A percentile compares a stretch with the other conserved stretches of the same genome.
These are phyloP conservation scores for Steinernema feltiae DNA, from an alignment of 1,140 invertebrate genomes.

Conservation along the genomic window DNA sequence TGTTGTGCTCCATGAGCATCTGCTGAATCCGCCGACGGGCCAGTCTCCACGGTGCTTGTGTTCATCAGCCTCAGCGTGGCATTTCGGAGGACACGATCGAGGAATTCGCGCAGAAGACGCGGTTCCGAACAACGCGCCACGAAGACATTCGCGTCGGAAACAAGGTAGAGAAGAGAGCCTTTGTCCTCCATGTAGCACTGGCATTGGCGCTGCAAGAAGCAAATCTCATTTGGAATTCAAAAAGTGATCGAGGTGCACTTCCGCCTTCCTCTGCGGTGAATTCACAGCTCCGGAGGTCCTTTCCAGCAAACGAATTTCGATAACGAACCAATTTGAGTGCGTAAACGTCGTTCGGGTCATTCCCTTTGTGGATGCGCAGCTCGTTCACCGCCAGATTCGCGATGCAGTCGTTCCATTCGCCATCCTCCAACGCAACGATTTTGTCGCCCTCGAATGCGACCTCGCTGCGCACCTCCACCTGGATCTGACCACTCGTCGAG, in stretches of 20 bases:
- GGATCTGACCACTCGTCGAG: not conserved
- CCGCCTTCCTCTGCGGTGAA: not conserved
- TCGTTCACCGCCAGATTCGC: not conserved
- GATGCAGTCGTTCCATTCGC: not conserved
- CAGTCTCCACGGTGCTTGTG: not conserved
- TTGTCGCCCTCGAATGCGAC: not conserved
- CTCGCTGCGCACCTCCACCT: not conserved
- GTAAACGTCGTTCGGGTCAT: slow-evolving; percentile 5
- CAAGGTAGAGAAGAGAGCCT: not conserved
- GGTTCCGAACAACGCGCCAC: not conserved
- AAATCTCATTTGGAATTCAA: too few species aligned
- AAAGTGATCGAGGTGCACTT: too few species aligned
- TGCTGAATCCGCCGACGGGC: not conserved
- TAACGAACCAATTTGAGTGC: not conserved
- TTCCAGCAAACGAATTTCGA: not conserved
- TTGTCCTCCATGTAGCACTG: slow-evolving; percentile 4
- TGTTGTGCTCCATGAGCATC: not conserved
- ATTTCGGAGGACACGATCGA: not conserved
- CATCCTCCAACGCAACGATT: not conserved
- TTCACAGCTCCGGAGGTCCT: not conserved
- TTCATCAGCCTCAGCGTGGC: not conserved
- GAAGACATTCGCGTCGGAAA: slow-evolving; percentile 7
- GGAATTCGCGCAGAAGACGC: not conserved
- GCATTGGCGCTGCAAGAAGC: not conserved
- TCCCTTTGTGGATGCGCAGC: not conserved